Evolutionary conservation across 2,113 vertebrate species (phyloP).

Genomic region (Corythoichthys intestinalis): DNA sequence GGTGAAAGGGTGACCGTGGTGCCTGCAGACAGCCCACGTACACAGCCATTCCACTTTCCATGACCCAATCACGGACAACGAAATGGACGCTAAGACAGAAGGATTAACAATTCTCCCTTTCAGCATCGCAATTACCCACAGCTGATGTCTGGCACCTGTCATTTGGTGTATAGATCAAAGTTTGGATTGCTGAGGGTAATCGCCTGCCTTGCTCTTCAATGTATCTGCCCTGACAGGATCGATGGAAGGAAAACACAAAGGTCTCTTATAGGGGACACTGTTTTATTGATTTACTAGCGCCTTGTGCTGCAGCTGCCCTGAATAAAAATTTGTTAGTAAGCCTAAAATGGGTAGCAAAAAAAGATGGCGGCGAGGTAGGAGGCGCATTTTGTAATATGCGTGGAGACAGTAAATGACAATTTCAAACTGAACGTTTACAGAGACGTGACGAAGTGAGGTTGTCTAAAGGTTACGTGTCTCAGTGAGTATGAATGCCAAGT

Average conservation of each 20-base stretch:
- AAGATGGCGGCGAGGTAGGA: neutral
- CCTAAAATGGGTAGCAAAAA: conserved; percentile 19
- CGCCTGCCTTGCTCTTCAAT: conserved; percentile 55
- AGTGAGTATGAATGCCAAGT: conserved; percentile 47
- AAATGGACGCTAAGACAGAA: conserved; percentile 31
- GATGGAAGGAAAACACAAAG: conserved; percentile 68
- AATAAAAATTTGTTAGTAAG: conserved; percentile 53
- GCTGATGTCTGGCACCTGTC: conserved; percentile 67
- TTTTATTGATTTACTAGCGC: conserved; percentile 67
- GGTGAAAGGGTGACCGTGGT: conserved; percentile 12
- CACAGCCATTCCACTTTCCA: conserved; percentile 6
- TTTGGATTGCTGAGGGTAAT: conserved; percentile 60
- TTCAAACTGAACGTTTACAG: conserved; percentile 43
- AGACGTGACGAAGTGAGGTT: conserved; percentile 57
- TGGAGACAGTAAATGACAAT: conserved; percentile 58
- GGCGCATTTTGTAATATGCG: conserved; percentile 31
- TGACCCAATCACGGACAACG: conserved; percentile 20
- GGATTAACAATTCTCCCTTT: conserved; percentile 52
- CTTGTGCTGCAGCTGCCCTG: conserved; percentile 52
- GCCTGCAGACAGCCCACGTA: conserved; percentile 8
- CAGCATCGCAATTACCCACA: conserved; percentile 62
- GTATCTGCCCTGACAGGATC: conserved; percentile 68
- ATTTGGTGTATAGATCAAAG: conserved; percentile 59
- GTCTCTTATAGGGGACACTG: conserved; percentile 70
- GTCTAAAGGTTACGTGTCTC: conserved; percentile 60